Evolutionary conservation across 2,797 vertebrate species (phyloP), one percentile per base, ranked within the genome.

Genomic region (Helostoma temminkii): DNA sequence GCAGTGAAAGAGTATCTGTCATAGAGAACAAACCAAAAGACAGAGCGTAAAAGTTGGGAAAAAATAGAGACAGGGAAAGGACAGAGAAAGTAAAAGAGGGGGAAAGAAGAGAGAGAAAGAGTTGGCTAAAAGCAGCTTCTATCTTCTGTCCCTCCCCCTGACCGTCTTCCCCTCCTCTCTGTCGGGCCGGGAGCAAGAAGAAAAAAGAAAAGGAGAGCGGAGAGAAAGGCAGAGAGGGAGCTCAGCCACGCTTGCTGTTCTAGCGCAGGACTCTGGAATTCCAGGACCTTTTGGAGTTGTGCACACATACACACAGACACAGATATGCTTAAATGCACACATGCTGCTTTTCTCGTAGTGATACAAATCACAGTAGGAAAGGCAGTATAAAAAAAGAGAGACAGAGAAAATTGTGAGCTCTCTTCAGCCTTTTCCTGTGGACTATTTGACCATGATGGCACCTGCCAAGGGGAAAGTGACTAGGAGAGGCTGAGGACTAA

Each of bases 381-480:
- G 60, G 58, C 74, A 74, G 68, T 58, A 30, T 42, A 65, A 59
- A 53, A 30, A 52, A 47, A 78, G 43, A 74, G 70, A 61, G n/a
- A 59, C 62, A 53, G 76, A 62, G 22, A 59, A 41, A 50, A 61
- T 47, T 49, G 55, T 69, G 10, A 68, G 65, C 61, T 36, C 42
- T 55, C 67, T 74, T 36, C 83, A 86, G 84, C 78, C 58, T 49
- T 81, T 88, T 87, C 82, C 87, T 81, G 71, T 91, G 92, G 91
- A 93, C 89, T 90, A 92, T 86, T 80, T 89, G 82, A 86, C 87
- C 88, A 87, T 89, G 92, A 92, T 91, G 91, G 90, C 93, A 94
- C 93, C 93, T 94, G 93, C 90, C 84, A 81, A 77, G 71, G 68
- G 83, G 77, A 66, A 69, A 78, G 85, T 67, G 81, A 81, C 68